A percentile compares a stretch with the other conserved stretches of the same genome.
Conservation (phyloP, 2,113 vertebrate genomes). For the Apteryx owenii region DNA sequence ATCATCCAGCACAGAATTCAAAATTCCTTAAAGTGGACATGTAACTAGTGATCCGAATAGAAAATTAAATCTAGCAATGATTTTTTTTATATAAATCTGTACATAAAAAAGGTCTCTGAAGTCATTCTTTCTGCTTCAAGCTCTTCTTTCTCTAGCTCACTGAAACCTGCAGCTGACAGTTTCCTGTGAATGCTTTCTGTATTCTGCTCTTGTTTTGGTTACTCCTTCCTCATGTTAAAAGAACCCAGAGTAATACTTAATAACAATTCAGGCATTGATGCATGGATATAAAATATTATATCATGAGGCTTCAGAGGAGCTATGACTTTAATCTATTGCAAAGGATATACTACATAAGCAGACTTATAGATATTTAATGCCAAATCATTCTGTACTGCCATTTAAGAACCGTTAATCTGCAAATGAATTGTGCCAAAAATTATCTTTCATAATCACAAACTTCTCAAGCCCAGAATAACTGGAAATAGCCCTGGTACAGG, state of each 20-base stretch:
- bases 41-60: conserved; percentile 51
- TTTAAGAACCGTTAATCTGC: not conserved
- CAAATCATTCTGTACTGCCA: not conserved
- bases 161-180: not conserved
- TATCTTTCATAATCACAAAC: not conserved
- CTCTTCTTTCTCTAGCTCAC: not conserved
- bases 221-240: not conserved
- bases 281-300: not conserved
- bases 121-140: not conserved
- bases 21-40: not conserved
- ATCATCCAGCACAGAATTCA: conserved; percentile 14
- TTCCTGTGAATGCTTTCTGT: not conserved
- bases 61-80: conserved; percentile 45
- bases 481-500: not conserved
- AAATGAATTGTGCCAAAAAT: not conserved
- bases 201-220: not conserved
- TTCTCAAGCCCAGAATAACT: not conserved
- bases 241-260: not conserved
- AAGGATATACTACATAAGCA: not conserved
- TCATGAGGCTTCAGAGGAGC: not conserved
- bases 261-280: not conserved
- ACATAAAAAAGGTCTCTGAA: not conserved
- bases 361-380: not conserved
- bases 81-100: conserved; percentile 23
- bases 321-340: not conserved